Evolutionary conservation across 2,797 vertebrate genomes (phyloP), one percentile per base, ranked within the genome.

Genomic region (Premnoplex brunnescens): DNA sequence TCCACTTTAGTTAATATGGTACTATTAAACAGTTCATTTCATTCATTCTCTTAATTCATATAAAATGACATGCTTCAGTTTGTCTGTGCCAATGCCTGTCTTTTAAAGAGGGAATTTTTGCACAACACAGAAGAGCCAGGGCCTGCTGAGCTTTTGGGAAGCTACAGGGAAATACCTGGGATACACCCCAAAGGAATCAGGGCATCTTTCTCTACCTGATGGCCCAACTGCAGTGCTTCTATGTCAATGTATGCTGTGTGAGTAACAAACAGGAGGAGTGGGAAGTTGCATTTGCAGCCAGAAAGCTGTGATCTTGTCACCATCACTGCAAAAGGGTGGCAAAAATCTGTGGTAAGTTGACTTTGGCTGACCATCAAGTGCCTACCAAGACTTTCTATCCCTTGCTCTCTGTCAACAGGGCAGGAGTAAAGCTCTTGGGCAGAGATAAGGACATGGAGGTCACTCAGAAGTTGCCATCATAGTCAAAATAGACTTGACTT

Each of bases 301-400:
- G 16, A 76, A 76, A 67, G 9, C 28, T 3, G 2, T 7, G 4
- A 30, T 69, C 7, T 44, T 59, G 41, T 9, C 0, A 0, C 30
- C 16, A 28, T 7, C 16, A 5, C 10, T 36, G 69, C 52, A 56
- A 90, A 76, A n/a, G 1, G 0, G 4, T 26, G 32, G 37, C 14
- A 30, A 3, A 41, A 34, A 44, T 26, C 32, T 63, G 10, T 20
- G 8, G 5, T 54, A 30, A 49, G 11, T 27, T 78, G 36, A 41
- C 41, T 27, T 19, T 30, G 13, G 9, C 4, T 86, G 36, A 15
- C 11, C 54, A 22, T 10, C 19, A 51, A 8, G 2, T 51, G 15
- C 23, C 14, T 32, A 22, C 6, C 11, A 59, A 74, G 10, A 32
- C 0, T 0, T 39, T 52, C 24, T 39, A 3, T 44, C 15, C 5